A percentile compares a stretch with the other conserved stretches of the same genome.
phyloP scores from a whole-genome alignment of 2,888 invertebrate species.

The Argyresthia albistria region DNA sequence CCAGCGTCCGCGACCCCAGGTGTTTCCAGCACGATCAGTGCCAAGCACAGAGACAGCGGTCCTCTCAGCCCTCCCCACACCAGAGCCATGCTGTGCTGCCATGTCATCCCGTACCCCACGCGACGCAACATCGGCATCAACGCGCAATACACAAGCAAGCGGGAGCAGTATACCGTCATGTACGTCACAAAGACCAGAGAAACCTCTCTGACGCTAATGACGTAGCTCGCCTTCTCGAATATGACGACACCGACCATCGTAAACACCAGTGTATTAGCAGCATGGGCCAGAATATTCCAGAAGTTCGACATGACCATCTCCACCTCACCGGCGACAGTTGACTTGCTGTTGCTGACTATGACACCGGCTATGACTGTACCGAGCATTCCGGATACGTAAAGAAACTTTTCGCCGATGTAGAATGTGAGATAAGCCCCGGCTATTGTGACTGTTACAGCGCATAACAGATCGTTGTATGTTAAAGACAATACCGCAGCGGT shows the following conservation, averaged over 20 bases:
- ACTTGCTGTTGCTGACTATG: constrained; percentile 43
- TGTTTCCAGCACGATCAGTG: constrained; percentile 65
- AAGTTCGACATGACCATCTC: constrained; percentile 42
- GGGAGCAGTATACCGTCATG: constrained; percentile 61
- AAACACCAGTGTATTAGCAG: constrained; percentile 71
- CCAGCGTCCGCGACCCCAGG: constrained; percentile 38
- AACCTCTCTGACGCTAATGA: constrained; percentile 46
- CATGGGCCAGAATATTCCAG: constrained; percentile 44
- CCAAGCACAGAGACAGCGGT: constrained; percentile 71
- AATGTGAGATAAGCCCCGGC: constrained; percentile 50
- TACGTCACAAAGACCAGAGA: constrained; percentile 51
- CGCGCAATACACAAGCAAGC: constrained; percentile 52
- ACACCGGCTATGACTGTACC: constrained; percentile 49
- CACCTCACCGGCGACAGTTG: constrained; percentile 48
- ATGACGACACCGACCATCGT: constrained; percentile 75
- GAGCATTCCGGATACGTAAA: constrained; percentile 53
- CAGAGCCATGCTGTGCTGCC: constrained; percentile 71
- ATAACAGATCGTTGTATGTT: constrained; percentile 47
- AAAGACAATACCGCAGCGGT: constrained; percentile 37
- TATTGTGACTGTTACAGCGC: constrained; percentile 45
- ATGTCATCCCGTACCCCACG: constrained; percentile 72
- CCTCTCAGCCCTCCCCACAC: constrained; percentile 77
- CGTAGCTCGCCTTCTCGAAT: constrained; percentile 58
- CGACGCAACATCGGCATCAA: constrained; percentile 65
- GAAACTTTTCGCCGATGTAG: constrained; percentile 53